Conservation (phyloP, 2,888 invertebrate species). For the Salpingus planirostris region DNA sequence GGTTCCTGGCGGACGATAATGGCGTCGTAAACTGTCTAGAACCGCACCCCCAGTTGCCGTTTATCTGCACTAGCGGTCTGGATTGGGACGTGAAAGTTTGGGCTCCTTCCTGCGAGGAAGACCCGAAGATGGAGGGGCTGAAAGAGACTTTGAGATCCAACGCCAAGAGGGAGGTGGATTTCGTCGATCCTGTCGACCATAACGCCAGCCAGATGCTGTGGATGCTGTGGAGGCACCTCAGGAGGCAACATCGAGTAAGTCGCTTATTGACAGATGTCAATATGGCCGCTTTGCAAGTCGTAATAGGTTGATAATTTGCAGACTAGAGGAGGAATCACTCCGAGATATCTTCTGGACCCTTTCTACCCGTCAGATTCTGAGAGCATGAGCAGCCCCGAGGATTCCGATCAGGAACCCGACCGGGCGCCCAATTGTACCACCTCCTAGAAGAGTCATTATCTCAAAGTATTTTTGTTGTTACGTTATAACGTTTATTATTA, state of each 20-base stretch:
- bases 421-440: conserved; percentile 12
- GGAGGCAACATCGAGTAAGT: no score
- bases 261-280: no score
- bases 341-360: neutral
- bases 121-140: conserved; percentile 50
- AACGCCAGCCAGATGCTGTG: conserved; percentile 35
- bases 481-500: conserved; percentile 3
- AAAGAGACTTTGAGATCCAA: conserved; percentile 36
- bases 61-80: conserved; percentile 84
- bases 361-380: conserved; percentile 9
- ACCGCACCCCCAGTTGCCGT: conserved; percentile 78
- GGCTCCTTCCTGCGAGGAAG: conserved; percentile 62
- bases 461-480: conserved; percentile 7
- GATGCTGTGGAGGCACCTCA: conserved; percentile 37
- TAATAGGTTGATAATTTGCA: no score
- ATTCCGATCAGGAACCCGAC: conserved; percentile 4
- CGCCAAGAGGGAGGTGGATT: conserved; percentile 18
- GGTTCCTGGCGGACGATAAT: conserved; percentile 68
- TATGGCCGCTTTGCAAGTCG: no score
- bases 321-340: no score
- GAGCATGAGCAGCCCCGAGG: conserved; percentile 5
- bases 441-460: conserved; percentile 6
- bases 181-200: conserved; percentile 21
- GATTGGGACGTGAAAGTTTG: conserved; percentile 91
- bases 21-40: conserved; percentile 91